A percentile compares a stretch with the other conserved stretches of the same genome.
Conservation (phyloP, 2,113 vertebrate genomes). For the Lethenteron reissneri region DNA sequence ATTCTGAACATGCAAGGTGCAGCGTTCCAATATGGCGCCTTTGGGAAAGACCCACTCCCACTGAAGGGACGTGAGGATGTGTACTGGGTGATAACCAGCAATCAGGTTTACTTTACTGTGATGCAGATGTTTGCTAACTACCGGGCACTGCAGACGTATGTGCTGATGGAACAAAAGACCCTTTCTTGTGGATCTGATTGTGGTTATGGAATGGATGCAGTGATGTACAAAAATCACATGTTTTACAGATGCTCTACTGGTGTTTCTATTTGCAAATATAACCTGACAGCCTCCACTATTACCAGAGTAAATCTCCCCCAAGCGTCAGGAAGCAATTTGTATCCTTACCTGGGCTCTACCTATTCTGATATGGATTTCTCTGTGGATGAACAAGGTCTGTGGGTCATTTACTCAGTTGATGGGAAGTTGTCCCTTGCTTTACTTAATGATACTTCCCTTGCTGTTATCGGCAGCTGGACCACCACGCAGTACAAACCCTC, state of each 20-base stretch:
- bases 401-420: constrained; percentile 84
- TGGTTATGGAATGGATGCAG: constrained; percentile 15
- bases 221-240: constrained; percentile 15
- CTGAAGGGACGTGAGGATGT: constrained; percentile 10
- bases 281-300: constrained; percentile 12
- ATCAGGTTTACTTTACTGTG: constrained; percentile 9
- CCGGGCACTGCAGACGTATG: constrained; percentile 12
- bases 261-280: constrained; percentile 13
- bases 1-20: constrained; percentile 18
- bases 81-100: constrained; percentile 16
- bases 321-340: constrained; percentile 15
- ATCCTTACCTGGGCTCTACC: constrained; percentile 20
- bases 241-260: constrained; percentile 19
- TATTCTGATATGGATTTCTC: constrained; percentile 23
- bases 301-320: constrained; percentile 1
- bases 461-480: constrained; percentile 57
- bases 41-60: constrained; percentile 17
- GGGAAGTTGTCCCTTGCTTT: constrained; percentile 67
- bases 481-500: constrained; percentile 33
- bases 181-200: constrained; percentile 8
- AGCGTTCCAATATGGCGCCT: constrained; percentile 14
- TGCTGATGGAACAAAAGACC: constrained; percentile 9
- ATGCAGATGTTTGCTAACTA: constrained; percentile 12
- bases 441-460: constrained; percentile 63
- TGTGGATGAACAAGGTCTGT: constrained; percentile 65